phyloP scores from a whole-genome alignment of 2,797 vertebrate genomes.

The Spizella passerina region DNA sequence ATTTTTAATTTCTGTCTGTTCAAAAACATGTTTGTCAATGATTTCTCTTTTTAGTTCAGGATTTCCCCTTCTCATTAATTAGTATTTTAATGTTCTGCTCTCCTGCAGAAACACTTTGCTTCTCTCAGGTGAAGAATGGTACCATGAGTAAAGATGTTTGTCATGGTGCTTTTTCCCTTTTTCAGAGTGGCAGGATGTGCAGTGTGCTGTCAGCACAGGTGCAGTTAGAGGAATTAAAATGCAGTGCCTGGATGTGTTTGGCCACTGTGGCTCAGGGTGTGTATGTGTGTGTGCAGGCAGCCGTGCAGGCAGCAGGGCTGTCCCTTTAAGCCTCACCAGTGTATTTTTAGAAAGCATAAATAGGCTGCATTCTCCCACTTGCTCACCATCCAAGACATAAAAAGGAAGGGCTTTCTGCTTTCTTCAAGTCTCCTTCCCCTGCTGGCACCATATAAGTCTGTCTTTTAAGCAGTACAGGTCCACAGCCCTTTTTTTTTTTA shows the following conservation, averaged over 20 bases:
- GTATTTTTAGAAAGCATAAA: constrained; percentile 67
- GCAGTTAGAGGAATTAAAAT: neutral
- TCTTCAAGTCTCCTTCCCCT: constrained; percentile 61
- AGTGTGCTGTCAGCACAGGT: neutral
- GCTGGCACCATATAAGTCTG: constrained; percentile 52
- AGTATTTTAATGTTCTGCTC: neutral
- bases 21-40: neutral
- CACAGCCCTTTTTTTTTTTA: constrained; percentile 53
- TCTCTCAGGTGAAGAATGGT: accelerated
- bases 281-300: neutral
- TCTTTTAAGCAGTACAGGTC: constrained; percentile 70
- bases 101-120: neutral
- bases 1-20: neutral
- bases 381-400: constrained; percentile 39
- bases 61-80: neutral
- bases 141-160: neutral
- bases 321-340: constrained; percentile 11
- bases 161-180: neutral
- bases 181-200: neutral
- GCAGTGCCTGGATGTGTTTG: neutral
- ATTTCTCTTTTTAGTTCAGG: neutral
- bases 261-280: accelerated
- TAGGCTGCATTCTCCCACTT: constrained; percentile 30
- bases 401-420: constrained; percentile 60
- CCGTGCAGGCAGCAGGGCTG: neutral